phyloP scores from a whole-genome alignment of 2,113 vertebrate genomes.

The Gobius niger region DNA sequence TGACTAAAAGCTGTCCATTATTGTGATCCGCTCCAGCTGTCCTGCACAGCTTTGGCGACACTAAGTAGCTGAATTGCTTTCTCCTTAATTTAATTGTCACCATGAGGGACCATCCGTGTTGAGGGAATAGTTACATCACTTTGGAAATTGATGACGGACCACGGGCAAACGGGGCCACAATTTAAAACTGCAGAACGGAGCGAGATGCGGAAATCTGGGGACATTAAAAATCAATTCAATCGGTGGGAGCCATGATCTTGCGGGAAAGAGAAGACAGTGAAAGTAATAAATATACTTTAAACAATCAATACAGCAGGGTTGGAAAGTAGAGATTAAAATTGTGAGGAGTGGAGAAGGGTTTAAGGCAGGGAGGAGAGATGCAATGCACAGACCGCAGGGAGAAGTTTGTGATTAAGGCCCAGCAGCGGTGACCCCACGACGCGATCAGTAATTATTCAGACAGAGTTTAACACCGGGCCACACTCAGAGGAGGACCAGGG shows the following conservation, averaged over 20 bases:
- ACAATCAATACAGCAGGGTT: background rate
- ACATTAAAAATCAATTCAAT: constrained; percentile 31
- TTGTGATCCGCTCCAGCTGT: constrained; percentile 9
- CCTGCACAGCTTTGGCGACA: background rate
- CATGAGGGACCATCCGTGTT: constrained; percentile 19
- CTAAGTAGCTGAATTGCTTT: constrained; percentile 3
- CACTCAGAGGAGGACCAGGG: constrained; percentile 16
- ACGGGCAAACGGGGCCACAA: background rate
- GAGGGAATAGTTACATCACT: constrained; percentile 15
- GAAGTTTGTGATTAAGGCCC: constrained; percentile 25
- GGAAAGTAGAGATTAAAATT: constrained; percentile 9
- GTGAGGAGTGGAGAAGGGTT: constrained; percentile 16
- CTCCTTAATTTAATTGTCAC: constrained; percentile 12
- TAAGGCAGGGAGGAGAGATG: constrained; percentile 12
- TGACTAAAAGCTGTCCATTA: constrained; percentile 1
- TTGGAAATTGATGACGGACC: background rate
- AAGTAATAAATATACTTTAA: constrained; percentile 25
- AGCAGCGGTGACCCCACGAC: constrained; percentile 35
- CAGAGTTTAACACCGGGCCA: constrained; percentile 1
- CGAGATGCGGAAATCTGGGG: constrained; percentile 4
- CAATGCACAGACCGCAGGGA: constrained; percentile 5
- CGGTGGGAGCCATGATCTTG: constrained; percentile 4
- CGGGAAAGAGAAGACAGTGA: constrained; percentile 22
- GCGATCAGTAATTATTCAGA: constrained; percentile 21
- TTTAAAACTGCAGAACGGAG: constrained; percentile 15